These are phyloP conservation scores for Malurus alboscapulatus DNA, from an alignment of 2,113 vertebrate genomes.

Conservation along the genomic window DNA sequence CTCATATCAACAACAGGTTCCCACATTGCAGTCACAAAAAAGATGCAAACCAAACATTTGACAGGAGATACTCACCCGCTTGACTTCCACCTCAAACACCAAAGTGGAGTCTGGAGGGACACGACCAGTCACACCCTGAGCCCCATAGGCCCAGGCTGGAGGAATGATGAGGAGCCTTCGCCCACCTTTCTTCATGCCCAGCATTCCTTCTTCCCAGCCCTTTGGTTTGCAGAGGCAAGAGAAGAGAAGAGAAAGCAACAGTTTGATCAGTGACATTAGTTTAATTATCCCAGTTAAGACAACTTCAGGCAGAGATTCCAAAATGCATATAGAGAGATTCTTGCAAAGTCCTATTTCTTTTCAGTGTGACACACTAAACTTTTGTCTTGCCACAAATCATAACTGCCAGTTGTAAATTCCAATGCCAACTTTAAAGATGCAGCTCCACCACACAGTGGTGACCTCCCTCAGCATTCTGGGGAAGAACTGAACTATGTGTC, in stretches of 20 bases:
- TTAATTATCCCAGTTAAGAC: background rate
- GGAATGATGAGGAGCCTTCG: slow-evolving; percentile 85
- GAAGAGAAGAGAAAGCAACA: background rate
- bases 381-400: background rate
- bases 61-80: slow-evolving; percentile 77
- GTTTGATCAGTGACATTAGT: background rate
- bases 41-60: background rate
- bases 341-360: background rate
- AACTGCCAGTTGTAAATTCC: background rate
- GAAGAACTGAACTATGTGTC: background rate
- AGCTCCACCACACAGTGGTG: background rate
- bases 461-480: background rate
- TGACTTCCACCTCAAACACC: slow-evolving; percentile 88
- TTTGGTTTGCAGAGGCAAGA: slow-evolving; percentile 45
- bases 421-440: background rate
- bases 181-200: slow-evolving; percentile 89
- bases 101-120: slow-evolving; percentile 84
- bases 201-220: slow-evolving; percentile 96
- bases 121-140: slow-evolving; percentile 82
- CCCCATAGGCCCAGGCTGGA: slow-evolving; percentile 79
- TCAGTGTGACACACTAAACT: background rate
- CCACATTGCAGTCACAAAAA: background rate
- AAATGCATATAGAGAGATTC: background rate
- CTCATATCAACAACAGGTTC: background rate
- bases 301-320: background rate